Conservation (phyloP, 2,113 vertebrate species). For the Seriola quinqueradiata region DNA sequence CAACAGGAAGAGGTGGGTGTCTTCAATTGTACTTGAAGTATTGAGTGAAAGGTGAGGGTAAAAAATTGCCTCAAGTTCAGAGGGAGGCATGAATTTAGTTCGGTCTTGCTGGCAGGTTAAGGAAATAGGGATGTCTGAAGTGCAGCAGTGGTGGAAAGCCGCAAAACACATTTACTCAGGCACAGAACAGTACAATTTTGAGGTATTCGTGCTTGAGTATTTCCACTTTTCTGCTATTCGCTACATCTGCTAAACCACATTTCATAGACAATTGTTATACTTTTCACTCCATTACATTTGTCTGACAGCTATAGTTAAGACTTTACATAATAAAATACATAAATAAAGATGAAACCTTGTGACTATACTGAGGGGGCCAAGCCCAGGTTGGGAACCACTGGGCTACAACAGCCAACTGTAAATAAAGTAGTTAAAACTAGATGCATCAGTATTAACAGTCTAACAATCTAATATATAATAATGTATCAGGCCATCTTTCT, state of each 20-base stretch:
- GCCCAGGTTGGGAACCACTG: background rate
- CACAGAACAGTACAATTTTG: background rate
- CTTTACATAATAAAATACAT: background rate
- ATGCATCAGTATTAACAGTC: background rate
- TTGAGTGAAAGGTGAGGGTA: background rate
- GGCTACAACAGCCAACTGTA: background rate
- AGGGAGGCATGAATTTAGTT: background rate
- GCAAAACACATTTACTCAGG: background rate
- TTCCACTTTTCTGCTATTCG: background rate
- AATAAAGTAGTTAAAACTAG: background rate
- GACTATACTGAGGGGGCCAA: too few relatives aligned
- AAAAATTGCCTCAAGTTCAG: background rate
- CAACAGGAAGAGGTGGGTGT: background rate
- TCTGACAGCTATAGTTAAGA: background rate
- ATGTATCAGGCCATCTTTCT: too few relatives aligned
- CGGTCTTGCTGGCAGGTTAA: background rate
- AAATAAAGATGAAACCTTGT: background rate
- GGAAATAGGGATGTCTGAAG: background rate
- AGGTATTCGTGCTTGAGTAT: background rate
- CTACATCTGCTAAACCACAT: background rate
- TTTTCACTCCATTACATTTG: background rate
- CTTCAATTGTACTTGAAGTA: conserved; percentile 9
- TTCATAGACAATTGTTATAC: background rate
- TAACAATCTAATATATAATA: background rate
- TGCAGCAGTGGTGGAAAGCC: background rate